These are phyloP conservation scores for Gephyroberyx darwinii DNA, from an alignment of 2,797 vertebrate genomes.

Conservation along the genomic window DNA sequence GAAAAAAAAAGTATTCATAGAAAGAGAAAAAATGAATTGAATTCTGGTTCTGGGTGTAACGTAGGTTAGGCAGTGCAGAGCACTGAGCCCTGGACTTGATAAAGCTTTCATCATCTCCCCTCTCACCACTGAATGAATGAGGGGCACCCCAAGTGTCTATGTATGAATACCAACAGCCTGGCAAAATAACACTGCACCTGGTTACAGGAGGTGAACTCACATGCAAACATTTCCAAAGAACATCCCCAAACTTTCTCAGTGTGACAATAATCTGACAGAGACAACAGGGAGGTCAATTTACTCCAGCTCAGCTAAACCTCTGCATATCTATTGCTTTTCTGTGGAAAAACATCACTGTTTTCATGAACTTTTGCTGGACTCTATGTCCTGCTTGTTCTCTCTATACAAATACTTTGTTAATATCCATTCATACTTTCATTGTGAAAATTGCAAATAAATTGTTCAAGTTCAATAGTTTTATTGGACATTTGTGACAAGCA, in stretches of 20 bases:
- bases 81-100: constrained; percentile 47
- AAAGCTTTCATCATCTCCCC: constrained; percentile 58
- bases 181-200: constrained; percentile 43
- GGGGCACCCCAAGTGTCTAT: constrained; percentile 21
- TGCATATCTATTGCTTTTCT: constrained; percentile 1
- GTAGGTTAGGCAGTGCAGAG: constrained; percentile 45
- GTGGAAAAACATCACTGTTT: neutral
- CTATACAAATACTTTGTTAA: neutral
- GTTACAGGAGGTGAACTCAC: constrained; percentile 42
- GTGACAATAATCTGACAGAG: constrained; percentile 17
- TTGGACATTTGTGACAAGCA: too few species aligned
- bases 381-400: neutral
- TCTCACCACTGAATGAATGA: constrained; percentile 48
- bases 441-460: too few species aligned
- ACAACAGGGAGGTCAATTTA: constrained; percentile 24
- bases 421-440: neutral
- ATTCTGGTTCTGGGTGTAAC: constrained; percentile 49
- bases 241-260: constrained; percentile 1
- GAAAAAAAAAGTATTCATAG: constrained; percentile 39
- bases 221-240: constrained; percentile 35
- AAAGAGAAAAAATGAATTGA: constrained; percentile 42
- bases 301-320: neutral
- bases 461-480: too few species aligned
- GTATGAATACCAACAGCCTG: constrained; percentile 55
- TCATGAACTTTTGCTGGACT: neutral